These are phyloP conservation scores for Epizoanthus rinbou DNA, from an alignment of 92 coral and sea anemone genomes.

Conservation along the genomic window DNA sequence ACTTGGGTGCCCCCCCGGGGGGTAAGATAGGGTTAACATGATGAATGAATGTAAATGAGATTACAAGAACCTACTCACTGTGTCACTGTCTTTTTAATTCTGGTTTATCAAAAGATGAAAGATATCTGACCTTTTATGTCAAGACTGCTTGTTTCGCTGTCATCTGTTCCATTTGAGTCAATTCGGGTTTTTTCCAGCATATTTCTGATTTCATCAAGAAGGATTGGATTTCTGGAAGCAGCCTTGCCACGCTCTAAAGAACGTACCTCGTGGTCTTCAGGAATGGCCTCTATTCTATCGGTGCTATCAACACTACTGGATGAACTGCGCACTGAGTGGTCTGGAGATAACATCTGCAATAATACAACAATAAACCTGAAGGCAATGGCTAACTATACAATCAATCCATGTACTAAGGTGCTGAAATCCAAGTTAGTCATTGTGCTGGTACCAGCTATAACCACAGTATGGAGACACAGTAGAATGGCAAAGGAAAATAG, in stretches of 20 bases:
- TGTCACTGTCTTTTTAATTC: too few species aligned
- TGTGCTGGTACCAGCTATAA: too few species aligned
- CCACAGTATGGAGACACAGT: too few species aligned
- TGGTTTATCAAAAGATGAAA: too few species aligned
- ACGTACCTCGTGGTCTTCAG: background rate
- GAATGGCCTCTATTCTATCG: background rate
- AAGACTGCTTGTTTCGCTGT: background rate
- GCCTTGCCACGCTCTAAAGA: background rate
- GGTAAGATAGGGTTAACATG: too few species aligned
- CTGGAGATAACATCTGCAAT: constrained; percentile 10
- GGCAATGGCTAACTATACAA: background rate
- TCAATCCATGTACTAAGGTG: too few species aligned
- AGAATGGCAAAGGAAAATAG: too few species aligned
- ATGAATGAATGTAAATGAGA: too few species aligned
- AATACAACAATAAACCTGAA: background rate
- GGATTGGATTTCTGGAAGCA: constrained; percentile 2
- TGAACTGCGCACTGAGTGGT: constrained; percentile 68
- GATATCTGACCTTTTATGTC: background rate
- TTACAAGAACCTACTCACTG: too few species aligned
- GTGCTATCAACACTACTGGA: constrained; percentile 61
- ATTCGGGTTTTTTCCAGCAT: constrained; percentile 15
- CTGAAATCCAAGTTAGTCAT: too few species aligned
- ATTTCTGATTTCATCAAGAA: constrained; percentile 17
- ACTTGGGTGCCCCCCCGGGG: too few species aligned
- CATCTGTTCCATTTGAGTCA: background rate